Evolutionary conservation across 2,888 invertebrate species (phyloP).

Genomic region (Drosophila stalkeri): DNA sequence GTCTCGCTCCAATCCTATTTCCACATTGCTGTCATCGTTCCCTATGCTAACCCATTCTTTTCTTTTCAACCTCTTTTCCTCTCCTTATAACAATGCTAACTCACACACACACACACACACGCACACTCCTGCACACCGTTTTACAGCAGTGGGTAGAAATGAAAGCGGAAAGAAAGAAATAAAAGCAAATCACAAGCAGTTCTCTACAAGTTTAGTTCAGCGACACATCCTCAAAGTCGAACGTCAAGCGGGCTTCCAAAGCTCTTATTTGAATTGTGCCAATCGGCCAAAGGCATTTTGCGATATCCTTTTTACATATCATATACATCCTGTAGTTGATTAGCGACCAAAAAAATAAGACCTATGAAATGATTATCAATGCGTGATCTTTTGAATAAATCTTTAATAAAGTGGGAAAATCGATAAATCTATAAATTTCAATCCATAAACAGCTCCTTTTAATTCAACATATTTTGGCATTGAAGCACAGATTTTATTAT

Average conservation of each 20-base stretch:
- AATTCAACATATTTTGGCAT: too few species aligned
- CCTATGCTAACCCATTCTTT: conserved; percentile 23
- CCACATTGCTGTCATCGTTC: conserved; percentile 37
- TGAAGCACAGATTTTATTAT: too few species aligned
- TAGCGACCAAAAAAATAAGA: too few species aligned
- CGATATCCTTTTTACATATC: neutral
- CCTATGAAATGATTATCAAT: too few species aligned
- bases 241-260: conserved; percentile 40
- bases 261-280: conserved; percentile 53
- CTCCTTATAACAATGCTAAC: conserved; percentile 52
- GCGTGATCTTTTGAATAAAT: too few species aligned
- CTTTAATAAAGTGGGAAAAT: too few species aligned
- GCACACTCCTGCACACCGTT: conserved; percentile 1
- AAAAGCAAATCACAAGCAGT: conserved; percentile 8
- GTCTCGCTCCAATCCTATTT: conserved; percentile 18
- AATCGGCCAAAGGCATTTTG: conserved; percentile 52
- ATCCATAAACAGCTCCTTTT: too few species aligned
- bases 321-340: too few species aligned
- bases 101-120: conserved; percentile 24
- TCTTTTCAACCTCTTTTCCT: conserved; percentile 13
- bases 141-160: conserved; percentile 28
- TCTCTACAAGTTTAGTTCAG: conserved; percentile 27
- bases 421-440: too few species aligned
- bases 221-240: conserved; percentile 54
- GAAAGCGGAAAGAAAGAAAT: conserved; percentile 15